Percentiles rank a stretch among this genome's conserved stretches.
Evolutionary conservation across 2,888 invertebrate genomes (phyloP).

Genomic region (Sclerodermus sp.): DNA sequence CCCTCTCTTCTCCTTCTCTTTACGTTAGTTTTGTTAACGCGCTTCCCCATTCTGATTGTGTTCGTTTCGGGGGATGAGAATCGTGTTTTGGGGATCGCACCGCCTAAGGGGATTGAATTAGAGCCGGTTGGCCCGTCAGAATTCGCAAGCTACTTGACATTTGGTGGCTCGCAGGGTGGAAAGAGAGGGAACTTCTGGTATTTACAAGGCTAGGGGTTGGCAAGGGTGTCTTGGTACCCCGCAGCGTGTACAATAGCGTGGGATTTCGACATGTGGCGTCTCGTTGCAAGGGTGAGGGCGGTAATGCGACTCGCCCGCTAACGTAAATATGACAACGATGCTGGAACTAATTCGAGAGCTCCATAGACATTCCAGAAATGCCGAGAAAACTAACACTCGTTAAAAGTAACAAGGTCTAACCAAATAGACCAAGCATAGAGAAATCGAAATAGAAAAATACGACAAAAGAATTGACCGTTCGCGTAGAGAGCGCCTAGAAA

Average conservation of each 20-base stretch:
- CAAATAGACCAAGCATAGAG: neutral
- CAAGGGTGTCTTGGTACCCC: conserved; percentile 24
- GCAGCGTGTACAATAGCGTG: conserved; percentile 46
- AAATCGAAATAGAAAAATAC: neutral
- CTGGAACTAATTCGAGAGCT: conserved; percentile 42
- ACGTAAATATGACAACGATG: conserved; percentile 31
- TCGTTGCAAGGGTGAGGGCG: conserved; percentile 30
- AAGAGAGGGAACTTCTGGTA: conserved; percentile 42
- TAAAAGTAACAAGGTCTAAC: no score
- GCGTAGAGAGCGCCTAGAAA: no score
- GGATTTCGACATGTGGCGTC: conserved; percentile 44
- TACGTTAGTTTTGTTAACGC: conserved; percentile 2
- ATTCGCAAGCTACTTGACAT: conserved; percentile 48
- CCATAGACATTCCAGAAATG: conserved; percentile 36
- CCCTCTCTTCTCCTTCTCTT: conserved; percentile 1
- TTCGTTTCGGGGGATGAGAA: conserved; percentile 11
- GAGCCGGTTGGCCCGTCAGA: conserved; percentile 23
- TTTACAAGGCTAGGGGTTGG: conserved; percentile 30
- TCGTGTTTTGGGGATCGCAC: conserved; percentile 16
- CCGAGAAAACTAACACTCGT: no score
- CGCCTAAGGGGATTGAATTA: conserved; percentile 35
- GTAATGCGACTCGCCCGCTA: conserved; percentile 36
- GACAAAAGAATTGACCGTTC: no score
- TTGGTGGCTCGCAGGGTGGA: conserved; percentile 28
- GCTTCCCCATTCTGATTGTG: neutral